Evolutionary conservation across 2,113 vertebrate species (phyloP), one percentile per base, ranked within the genome.

Genomic region (Aleadryas rufinucha): DNA sequence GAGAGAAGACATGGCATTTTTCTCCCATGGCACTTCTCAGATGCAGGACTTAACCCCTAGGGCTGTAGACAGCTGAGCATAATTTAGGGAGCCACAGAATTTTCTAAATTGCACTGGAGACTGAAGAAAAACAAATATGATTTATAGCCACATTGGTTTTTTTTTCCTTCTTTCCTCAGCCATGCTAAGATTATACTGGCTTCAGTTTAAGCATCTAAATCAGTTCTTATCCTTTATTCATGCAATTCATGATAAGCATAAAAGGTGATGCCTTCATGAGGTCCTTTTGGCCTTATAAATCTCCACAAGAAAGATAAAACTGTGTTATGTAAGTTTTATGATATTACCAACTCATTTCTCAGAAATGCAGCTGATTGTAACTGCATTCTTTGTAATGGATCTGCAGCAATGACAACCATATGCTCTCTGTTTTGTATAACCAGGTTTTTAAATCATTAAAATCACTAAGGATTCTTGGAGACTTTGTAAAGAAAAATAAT

Each of bases 371-470:
- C 39, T 84, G 52, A 45, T 79, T 75, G 33, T 66, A 45, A 72
- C 44, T 77, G 18, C 21, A 60, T 68, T 92, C 45, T 78, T 69
- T 75, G 47, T 84, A 89, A 94, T 88, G 69, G 77, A 95, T 91
- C 42, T 93, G 50, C 39, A 75, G 15, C n/a, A 81, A 31, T 81
- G 83, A 94, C 69, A 96, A 61, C 65, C 63, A 45, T 66, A 90
- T 87, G 35, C 57, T 94, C 30, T 77, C 87, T 54, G 23, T 95
- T 97, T 94, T 85, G 63, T 90, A 89, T 75, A 65, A 89, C 18
- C 35, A 90, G 69, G 15, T 47, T 91, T 80, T 79, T 61, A 94
- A 87, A 89, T 92, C 84, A 95, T 94, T 96, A 90, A 87, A 96
- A 93, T 54, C 15, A 59, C 52, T 85, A 63, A n/a, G 22, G 8